phyloP scores from a whole-genome alignment of 2,888 invertebrate species.

The Hipparchia sbordonii region DNA sequence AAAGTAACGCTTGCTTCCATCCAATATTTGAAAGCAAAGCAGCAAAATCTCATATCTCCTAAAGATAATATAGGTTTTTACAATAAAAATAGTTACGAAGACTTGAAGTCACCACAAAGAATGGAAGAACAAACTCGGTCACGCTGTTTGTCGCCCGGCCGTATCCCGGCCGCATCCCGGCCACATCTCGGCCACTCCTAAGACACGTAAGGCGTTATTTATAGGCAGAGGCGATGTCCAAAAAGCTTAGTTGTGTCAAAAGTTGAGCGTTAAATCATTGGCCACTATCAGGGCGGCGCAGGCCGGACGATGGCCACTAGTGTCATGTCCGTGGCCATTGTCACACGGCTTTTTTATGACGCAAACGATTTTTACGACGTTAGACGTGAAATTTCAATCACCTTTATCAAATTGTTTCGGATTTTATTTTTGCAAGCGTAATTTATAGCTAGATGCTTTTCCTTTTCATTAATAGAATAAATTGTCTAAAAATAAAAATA shows the following conservation, averaged over 20 bases:
- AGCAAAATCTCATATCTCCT: too few relatives aligned
- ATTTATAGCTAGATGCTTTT: too few relatives aligned
- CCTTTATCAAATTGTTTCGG: too few relatives aligned
- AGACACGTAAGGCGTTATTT: constrained; percentile 80
- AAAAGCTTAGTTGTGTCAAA: constrained; percentile 85
- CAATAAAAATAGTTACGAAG: neutral
- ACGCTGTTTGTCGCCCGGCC: constrained; percentile 32
- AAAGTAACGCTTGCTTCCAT: too few relatives aligned
- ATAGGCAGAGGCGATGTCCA: constrained; percentile 79
- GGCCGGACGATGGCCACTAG: constrained; percentile 82
- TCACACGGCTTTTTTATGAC: constrained; percentile 34
- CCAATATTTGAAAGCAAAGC: too few relatives aligned
- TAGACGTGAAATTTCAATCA: too few relatives aligned
- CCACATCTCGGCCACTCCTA: constrained; percentile 22
- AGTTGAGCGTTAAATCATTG: constrained; percentile 88
- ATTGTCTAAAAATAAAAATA: too few relatives aligned
- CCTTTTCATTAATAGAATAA: too few relatives aligned
- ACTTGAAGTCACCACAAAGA: neutral
- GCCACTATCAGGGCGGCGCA: constrained; percentile 86
- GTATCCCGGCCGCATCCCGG: neutral
- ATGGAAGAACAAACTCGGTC: constrained; percentile 29
- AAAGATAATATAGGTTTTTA: too few relatives aligned
- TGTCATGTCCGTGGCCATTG: constrained; percentile 55
- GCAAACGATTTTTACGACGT: constrained; percentile 17
- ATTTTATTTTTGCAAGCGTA: too few relatives aligned